phyloP scores from a whole-genome alignment of 2,888 invertebrate genomes.

The Opisthograptis luteolata region DNA sequence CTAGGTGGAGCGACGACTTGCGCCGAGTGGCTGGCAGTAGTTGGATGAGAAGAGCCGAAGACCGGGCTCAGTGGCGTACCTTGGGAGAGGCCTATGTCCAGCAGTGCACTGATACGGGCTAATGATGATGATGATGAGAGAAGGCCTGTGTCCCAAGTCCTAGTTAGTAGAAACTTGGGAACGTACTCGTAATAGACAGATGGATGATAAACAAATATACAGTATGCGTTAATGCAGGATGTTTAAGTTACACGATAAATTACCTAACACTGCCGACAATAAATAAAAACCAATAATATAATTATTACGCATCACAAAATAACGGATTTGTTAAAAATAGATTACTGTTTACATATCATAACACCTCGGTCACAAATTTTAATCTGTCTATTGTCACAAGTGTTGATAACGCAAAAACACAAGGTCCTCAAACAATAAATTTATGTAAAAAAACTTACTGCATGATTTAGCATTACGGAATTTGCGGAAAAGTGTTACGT shows the following conservation, averaged over 20 bases:
- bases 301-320: slow-evolving; percentile 1
- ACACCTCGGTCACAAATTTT: slow-evolving; percentile 29
- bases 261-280: background rate
- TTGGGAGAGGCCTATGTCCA: too few relatives aligned
- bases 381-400: slow-evolving; percentile 25
- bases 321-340: slow-evolving; percentile 33
- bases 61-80: too few relatives aligned
- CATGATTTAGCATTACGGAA: slow-evolving; percentile 19
- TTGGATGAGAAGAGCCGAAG: too few relatives aligned
- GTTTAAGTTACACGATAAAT: slow-evolving; percentile 1
- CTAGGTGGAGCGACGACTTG: too few relatives aligned
- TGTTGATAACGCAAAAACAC: slow-evolving; percentile 22
- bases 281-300: background rate
- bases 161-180: too few relatives aligned
- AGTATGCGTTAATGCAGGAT: background rate
- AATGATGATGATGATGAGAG: too few relatives aligned
- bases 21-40: too few relatives aligned
- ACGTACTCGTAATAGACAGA: too few relatives aligned
- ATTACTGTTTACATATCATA: slow-evolving; percentile 28
- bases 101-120: too few relatives aligned
- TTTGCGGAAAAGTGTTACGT: slow-evolving; percentile 8
- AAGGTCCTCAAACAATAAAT: slow-evolving; percentile 24
- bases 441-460: slow-evolving; percentile 15
- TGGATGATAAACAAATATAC: too few relatives aligned
- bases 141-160: too few relatives aligned